A percentile compares a stretch with the other conserved stretches of the same genome.
These are phyloP conservation scores for Drosophila anceps DNA, from an alignment of 2,888 invertebrate species.

Conservation along the genomic window DNA sequence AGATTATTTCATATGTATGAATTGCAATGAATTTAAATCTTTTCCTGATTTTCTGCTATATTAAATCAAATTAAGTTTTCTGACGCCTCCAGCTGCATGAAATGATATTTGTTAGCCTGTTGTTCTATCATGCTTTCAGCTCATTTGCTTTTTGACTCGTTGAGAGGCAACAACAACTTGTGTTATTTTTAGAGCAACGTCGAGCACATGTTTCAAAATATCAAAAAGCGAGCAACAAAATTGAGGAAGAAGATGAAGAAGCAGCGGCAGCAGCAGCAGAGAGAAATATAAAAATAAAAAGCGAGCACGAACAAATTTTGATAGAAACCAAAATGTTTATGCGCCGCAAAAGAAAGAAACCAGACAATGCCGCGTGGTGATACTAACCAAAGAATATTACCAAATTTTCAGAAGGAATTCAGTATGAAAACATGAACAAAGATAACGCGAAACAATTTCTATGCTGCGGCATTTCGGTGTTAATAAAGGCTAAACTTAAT, in stretches of 20 bases:
- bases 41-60: neutral
- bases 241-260: conserved; percentile 7
- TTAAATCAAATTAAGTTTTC: neutral
- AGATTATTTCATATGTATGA: neutral
- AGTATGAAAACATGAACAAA: neutral
- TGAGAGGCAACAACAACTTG: conserved; percentile 36
- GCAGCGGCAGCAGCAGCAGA: neutral
- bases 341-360: conserved; percentile 14
- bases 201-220: conserved; percentile 78
- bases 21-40: neutral
- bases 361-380: conserved; percentile 23
- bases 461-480: neutral
- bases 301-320: conserved; percentile 25
- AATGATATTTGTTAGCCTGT: conserved; percentile 33
- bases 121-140: conserved; percentile 45
- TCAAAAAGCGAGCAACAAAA: conserved; percentile 59
- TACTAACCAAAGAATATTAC: conserved; percentile 18
- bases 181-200: conserved; percentile 64
- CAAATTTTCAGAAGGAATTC: no score
- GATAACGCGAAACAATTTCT: neutral
- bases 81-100: conserved; percentile 14
- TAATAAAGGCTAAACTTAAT: neutral
- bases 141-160: conserved; percentile 40
- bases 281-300: conserved; percentile 52
- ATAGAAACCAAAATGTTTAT: conserved; percentile 47